phyloP scores from a whole-genome alignment of 2,113 vertebrate genomes.

The Cynoglossus semilaevis region DNA sequence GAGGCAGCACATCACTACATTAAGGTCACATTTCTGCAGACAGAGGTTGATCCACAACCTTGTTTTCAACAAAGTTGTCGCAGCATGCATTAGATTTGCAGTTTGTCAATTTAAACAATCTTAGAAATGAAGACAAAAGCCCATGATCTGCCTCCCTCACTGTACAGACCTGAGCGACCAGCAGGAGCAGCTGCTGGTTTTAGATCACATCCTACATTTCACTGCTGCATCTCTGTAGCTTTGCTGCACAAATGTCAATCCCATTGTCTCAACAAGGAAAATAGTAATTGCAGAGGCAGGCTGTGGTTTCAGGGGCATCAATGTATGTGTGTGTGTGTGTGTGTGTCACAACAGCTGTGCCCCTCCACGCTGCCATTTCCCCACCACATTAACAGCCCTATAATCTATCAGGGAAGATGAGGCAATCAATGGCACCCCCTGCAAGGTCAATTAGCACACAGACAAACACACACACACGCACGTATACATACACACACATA shows the following conservation, averaged over 20 bases:
- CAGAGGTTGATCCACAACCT: no score
- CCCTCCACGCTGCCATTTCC: constrained; percentile 93
- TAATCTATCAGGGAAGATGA: constrained; percentile 99
- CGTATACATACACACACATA: constrained; percentile 38
- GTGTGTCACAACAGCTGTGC: constrained; percentile 89
- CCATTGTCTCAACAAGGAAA: constrained; percentile 43
- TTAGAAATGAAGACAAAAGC: neutral
- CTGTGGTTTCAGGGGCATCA: neutral
- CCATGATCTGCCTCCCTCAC: neutral
- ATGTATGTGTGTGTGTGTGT: constrained; percentile 17
- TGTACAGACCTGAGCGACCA: no score
- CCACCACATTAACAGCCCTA: constrained; percentile 99
- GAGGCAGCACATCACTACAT: no score
- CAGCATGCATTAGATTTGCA: no score
- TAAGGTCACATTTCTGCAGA: no score
- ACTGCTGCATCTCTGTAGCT: constrained; percentile 10
- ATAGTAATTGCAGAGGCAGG: constrained; percentile 53
- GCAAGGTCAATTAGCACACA: constrained; percentile 95
- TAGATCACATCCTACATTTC: constrained; percentile 48
- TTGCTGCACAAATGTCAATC: constrained; percentile 13
- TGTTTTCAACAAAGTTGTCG: no score
- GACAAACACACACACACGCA: constrained; percentile 61
- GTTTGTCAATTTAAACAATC: neutral
- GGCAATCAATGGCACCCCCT: constrained; percentile 80
- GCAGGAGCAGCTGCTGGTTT: constrained; percentile 57